Percentiles rank a stretch among this genome's conserved stretches.
Conservation (phyloP, 2,888 invertebrate species). For the Lymantria dispar region DNA sequence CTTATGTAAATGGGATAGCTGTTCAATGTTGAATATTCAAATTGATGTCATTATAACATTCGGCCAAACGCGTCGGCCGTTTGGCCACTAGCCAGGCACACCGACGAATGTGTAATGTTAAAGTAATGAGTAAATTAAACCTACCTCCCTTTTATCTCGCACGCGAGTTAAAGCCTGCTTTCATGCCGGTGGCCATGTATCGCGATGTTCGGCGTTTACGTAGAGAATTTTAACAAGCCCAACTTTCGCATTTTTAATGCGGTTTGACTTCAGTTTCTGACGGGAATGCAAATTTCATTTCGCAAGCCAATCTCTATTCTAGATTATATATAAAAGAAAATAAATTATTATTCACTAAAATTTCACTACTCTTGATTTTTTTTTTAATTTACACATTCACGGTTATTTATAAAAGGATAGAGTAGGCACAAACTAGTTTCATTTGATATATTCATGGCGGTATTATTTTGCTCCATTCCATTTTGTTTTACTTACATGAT, state of each 20-base stretch:
- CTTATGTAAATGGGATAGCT: constrained; percentile 79
- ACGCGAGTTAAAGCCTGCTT: constrained; percentile 51
- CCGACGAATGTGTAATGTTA: constrained; percentile 66
- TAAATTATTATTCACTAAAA: constrained; percentile 2
- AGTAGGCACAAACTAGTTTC: no score
- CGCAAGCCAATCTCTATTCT: not conserved
- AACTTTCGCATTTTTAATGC: constrained; percentile 37
- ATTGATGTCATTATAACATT: constrained; percentile 83
- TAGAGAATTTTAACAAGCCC: constrained; percentile 41
- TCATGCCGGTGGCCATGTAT: constrained; percentile 37
- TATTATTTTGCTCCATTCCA: no score
- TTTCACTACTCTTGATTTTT: no score
- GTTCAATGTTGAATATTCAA: constrained; percentile 82
- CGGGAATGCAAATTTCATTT: constrained; percentile 24
- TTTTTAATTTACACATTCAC: no score
- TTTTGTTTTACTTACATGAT: no score
- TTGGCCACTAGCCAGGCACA: constrained; percentile 73
- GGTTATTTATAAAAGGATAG: no score
- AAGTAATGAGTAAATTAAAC: constrained; percentile 78
- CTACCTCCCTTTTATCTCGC: constrained; percentile 57
- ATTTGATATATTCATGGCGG: no score
- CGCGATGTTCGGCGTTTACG: constrained; percentile 31
- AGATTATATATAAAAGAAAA: constrained; percentile 11
- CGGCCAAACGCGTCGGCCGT: constrained; percentile 68
- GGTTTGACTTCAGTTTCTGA: constrained; percentile 27